phyloP scores from a whole-genome alignment of 2,113 vertebrate species.

The Poicephalus gulielmi region DNA sequence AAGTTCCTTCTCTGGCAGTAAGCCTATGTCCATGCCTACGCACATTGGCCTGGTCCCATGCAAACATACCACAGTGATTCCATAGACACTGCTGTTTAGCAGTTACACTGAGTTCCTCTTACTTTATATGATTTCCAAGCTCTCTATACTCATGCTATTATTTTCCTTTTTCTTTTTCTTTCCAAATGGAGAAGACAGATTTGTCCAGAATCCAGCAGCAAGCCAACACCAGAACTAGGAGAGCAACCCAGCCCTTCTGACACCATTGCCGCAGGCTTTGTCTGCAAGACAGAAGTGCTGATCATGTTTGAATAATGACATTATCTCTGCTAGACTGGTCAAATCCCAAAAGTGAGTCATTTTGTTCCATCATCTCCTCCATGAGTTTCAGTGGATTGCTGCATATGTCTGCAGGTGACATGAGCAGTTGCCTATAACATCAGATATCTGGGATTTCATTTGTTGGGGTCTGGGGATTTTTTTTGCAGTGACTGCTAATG shows the following conservation, averaged over 20 bases:
- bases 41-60: background rate
- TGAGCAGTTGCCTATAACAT: background rate
- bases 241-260: background rate
- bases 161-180: conserved; percentile 7
- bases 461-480: background rate
- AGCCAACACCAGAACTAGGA: background rate
- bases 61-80: conserved; percentile 29
- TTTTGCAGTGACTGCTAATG: background rate
- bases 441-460: background rate
- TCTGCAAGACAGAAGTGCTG: background rate
- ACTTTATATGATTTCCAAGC: background rate
- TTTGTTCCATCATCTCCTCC: background rate
- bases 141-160: background rate
- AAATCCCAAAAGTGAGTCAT: background rate
- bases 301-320: conserved; percentile 10
- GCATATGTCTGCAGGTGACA: background rate
- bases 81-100: background rate
- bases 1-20: conserved; percentile 18
- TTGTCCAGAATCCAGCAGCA: background rate
- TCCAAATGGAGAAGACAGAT: background rate
- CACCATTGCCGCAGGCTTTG: background rate
- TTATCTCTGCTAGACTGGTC: conserved; percentile 22
- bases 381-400: background rate
- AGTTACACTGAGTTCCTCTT: background rate
- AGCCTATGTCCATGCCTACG: background rate